phyloP scores from a whole-genome alignment of 2,113 vertebrate species.

The Melospiza georgiana region DNA sequence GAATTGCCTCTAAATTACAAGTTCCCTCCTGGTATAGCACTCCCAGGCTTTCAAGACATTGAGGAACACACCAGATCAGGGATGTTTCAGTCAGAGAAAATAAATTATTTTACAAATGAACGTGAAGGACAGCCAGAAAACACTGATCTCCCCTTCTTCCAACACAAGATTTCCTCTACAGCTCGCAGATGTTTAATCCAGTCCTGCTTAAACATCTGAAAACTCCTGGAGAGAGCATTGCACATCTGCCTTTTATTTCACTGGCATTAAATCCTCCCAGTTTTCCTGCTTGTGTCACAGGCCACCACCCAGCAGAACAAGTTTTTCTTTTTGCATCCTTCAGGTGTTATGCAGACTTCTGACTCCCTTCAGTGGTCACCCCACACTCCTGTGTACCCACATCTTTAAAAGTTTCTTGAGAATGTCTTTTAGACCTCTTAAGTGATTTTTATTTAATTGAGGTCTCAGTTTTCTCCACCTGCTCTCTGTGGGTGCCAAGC shows the following conservation, averaged over 20 bases:
- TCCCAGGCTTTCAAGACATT: not conserved
- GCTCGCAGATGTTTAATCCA: not conserved
- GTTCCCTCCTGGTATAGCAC: not conserved
- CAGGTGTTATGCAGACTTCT: not conserved
- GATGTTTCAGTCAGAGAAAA: not conserved
- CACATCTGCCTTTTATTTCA: not conserved
- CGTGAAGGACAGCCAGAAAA: not conserved
- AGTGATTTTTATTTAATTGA: not conserved
- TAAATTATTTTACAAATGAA: not conserved
- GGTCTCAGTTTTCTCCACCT: not conserved
- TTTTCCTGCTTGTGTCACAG: not conserved
- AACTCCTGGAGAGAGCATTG: not conserved
- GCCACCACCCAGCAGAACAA: not conserved
- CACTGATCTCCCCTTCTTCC: not conserved
- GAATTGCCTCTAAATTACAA: not conserved
- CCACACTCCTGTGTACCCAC: not conserved
- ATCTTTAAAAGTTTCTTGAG: not conserved
- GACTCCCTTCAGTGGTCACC: not conserved
- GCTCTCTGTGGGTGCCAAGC: not conserved
- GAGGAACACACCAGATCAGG: not conserved
- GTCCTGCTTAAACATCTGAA: not conserved
- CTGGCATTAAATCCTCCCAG: not conserved
- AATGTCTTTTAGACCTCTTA: not conserved
- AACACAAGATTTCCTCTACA: not conserved
- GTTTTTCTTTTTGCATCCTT: not conserved